These are phyloP conservation scores for Malurus leucopterus DNA, from an alignment of 2,797 vertebrate genomes.

Conservation along the genomic window DNA sequence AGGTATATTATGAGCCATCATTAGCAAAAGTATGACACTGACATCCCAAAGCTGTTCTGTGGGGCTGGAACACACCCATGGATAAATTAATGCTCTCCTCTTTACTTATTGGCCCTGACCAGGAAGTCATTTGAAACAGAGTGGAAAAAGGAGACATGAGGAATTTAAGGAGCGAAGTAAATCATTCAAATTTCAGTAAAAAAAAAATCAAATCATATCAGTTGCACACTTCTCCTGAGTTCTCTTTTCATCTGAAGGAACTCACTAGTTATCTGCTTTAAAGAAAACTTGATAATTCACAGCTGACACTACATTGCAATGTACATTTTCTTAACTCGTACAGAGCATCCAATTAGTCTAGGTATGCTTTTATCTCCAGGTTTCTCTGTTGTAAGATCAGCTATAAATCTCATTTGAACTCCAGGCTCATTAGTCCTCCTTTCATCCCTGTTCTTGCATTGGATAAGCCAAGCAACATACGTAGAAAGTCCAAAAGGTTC, in stretches of 20 bases:
- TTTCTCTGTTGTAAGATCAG: constrained; percentile 24
- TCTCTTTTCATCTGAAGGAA: not conserved
- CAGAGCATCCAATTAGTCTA: constrained; percentile 34
- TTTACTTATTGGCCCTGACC: not conserved
- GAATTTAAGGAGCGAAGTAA: not conserved
- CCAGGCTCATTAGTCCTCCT: constrained; percentile 40
- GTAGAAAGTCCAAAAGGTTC: constrained; percentile 9
- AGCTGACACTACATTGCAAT: not conserved
- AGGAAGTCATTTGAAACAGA: not conserved
- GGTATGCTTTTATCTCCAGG: constrained; percentile 50
- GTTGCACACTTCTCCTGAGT: not conserved
- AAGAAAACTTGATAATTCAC: not conserved
- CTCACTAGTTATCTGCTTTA: not conserved
- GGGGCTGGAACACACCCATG: rapidly evolving
- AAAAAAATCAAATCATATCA: not conserved
- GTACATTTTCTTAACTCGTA: not conserved
- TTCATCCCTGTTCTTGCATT: not conserved
- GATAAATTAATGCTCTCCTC: not conserved
- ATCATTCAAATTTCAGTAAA: not conserved
- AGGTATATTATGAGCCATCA: not conserved
- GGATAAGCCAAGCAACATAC: not conserved
- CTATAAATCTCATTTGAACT: constrained; percentile 50
- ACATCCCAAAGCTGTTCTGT: not conserved
- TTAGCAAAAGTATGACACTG: not conserved
- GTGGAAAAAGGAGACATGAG: not conserved